A percentile compares a stretch with the other conserved stretches of the same genome.
Evolutionary conservation across 2,888 invertebrate species (phyloP).

Genomic region (Andrena haemorrhoa): DNA sequence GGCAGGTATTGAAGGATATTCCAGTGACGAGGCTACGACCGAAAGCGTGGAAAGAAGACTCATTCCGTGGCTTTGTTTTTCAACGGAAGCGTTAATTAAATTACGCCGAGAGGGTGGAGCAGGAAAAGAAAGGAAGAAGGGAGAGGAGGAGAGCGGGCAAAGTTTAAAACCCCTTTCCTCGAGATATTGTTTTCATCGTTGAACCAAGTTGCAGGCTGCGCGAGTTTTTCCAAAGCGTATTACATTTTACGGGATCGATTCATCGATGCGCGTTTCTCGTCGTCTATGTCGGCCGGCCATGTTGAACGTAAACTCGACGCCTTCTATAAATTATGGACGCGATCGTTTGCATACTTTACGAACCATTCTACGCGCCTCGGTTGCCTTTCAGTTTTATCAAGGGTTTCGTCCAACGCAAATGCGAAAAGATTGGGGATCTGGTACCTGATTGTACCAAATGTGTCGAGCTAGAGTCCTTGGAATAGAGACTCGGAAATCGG

Average conservation of each 20-base stretch:
- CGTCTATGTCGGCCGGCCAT: background rate
- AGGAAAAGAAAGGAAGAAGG: background rate
- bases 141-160: background rate
- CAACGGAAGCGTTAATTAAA: constrained; percentile 67
- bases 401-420: background rate
- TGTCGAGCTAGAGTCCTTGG: too few relatives aligned
- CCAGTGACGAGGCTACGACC: background rate
- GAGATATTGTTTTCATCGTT: too few relatives aligned
- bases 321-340: constrained; percentile 5
- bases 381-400: background rate
- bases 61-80: constrained; percentile 48
- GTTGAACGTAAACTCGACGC: background rate
- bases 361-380: background rate
- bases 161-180: background rate
- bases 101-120: constrained; percentile 34
- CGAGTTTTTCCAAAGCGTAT: background rate
- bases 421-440: background rate
- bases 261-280: background rate
- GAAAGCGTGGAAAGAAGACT: constrained; percentile 12
- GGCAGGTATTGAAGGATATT: constrained; percentile 3
- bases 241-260: background rate
- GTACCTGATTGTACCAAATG: too few relatives aligned
- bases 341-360: constrained; percentile 12
- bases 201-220: background rate
- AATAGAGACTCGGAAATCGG: background rate